Evolutionary conservation across 2,797 vertebrate genomes (phyloP).

Genomic region (Labeo calbasu): DNA sequence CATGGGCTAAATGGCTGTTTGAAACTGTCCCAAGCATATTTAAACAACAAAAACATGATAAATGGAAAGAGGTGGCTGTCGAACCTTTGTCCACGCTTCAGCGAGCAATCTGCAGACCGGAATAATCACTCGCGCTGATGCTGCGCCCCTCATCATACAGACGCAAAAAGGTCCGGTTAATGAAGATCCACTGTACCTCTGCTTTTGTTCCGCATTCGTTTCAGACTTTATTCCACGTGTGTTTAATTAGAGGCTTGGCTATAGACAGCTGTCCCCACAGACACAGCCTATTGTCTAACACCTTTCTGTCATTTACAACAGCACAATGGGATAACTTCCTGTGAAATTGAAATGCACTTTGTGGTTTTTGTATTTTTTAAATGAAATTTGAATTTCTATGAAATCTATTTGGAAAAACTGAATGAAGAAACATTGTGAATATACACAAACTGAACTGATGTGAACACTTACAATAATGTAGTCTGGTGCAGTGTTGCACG

Average conservation of each 20-base stretch:
- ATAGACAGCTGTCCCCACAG: constrained; percentile 55
- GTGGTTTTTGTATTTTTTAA: neutral
- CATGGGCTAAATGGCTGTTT: constrained; percentile 31
- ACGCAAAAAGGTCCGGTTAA: constrained; percentile 54
- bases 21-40: constrained; percentile 51
- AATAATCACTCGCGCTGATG: constrained; percentile 56
- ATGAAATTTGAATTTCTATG: constrained; percentile 15
- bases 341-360: constrained; percentile 37
- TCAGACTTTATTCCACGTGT: constrained; percentile 45
- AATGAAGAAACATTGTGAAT: neutral
- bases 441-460: neutral
- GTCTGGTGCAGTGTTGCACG: too few species aligned
- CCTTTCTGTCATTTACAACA: constrained; percentile 35
- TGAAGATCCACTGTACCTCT: constrained; percentile 53
- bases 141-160: constrained; percentile 48
- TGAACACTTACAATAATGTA: neutral
- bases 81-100: constrained; percentile 51
- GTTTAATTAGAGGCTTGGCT: constrained; percentile 60
- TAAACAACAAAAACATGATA: constrained; percentile 49
- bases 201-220: constrained; percentile 53
- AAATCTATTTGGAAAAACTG: neutral
- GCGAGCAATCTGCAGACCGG: constrained; percentile 44
- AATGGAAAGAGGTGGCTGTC: constrained; percentile 50
- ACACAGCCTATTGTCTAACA: constrained; percentile 48
- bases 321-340: constrained; percentile 42